Conservation (phyloP, 2,113 vertebrate species). For the Lontra canadensis region DNA sequence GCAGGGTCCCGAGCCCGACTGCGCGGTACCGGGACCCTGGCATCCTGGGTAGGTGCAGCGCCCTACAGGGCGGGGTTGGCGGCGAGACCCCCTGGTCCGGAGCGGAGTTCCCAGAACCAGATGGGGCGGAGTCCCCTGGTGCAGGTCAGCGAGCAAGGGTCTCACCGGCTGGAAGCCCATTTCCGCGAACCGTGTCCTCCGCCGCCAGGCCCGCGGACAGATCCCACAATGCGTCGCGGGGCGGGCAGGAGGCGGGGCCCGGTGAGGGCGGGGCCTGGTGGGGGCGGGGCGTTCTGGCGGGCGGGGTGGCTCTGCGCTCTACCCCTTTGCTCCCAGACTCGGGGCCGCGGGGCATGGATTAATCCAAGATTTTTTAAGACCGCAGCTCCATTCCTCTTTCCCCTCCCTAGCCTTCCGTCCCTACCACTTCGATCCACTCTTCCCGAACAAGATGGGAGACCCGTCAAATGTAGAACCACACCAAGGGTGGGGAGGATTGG, state of each 20-base stretch:
- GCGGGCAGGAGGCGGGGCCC: not conserved
- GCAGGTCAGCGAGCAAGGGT: not conserved
- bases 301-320: not conserved
- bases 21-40: not conserved
- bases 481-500: not conserved
- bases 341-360: fast-evolving
- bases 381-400: not conserved
- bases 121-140: not conserved
- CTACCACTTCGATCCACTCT: not conserved
- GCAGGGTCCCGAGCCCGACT: not conserved
- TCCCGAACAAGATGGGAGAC: not conserved
- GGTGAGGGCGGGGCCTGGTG: not conserved
- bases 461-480: not conserved
- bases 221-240: slow-evolving; percentile 69
- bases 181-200: not conserved
- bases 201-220: fast-evolving
- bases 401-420: not conserved
- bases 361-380: not conserved
- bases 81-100: not conserved
- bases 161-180: slow-evolving; percentile 76
- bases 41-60: not conserved
- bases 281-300: not conserved
- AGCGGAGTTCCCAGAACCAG: not conserved
- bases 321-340: fast-evolving
- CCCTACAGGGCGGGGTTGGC: not conserved